phyloP scores from a whole-genome alignment of 2,113 vertebrate species.

The Eptesicus fuscus region DNA sequence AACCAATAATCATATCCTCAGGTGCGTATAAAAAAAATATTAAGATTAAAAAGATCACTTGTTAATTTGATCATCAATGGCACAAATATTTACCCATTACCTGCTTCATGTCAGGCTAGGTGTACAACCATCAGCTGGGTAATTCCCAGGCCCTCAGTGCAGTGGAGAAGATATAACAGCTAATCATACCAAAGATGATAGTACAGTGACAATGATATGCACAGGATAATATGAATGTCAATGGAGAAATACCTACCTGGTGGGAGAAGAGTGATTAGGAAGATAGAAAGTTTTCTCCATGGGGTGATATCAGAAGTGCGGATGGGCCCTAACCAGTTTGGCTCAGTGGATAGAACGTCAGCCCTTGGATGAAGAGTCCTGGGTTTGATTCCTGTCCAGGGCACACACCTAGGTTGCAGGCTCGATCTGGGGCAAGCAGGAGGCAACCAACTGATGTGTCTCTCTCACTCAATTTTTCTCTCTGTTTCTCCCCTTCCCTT shows the following conservation, averaged over 20 bases:
- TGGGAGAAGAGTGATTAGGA: neutral
- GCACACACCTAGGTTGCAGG: too few relatives aligned
- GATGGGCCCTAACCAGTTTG: too few relatives aligned
- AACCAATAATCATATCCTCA: neutral
- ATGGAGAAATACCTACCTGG: neutral
- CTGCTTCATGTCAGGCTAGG: neutral
- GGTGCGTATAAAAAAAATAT: neutral
- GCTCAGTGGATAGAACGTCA: too few relatives aligned
- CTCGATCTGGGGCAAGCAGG: too few relatives aligned
- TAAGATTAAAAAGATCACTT: neutral
- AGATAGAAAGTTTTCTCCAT: neutral
- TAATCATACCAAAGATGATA: neutral
- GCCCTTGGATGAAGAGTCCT: too few relatives aligned
- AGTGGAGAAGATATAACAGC: neutral
- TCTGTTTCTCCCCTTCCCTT: too few relatives aligned
- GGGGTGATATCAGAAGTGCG: neutral
- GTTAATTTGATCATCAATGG: neutral
- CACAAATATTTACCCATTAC: neutral
- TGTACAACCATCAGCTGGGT: too few relatives aligned
- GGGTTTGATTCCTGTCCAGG: too few relatives aligned
- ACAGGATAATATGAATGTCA: neutral
- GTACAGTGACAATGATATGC: fast-evolving
- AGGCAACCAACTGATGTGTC: too few relatives aligned
- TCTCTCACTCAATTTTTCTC: too few relatives aligned
- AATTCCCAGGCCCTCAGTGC: neutral